Conservation (phyloP, 2,797 vertebrate genomes). For the Centroberyx gerrardi region DNA sequence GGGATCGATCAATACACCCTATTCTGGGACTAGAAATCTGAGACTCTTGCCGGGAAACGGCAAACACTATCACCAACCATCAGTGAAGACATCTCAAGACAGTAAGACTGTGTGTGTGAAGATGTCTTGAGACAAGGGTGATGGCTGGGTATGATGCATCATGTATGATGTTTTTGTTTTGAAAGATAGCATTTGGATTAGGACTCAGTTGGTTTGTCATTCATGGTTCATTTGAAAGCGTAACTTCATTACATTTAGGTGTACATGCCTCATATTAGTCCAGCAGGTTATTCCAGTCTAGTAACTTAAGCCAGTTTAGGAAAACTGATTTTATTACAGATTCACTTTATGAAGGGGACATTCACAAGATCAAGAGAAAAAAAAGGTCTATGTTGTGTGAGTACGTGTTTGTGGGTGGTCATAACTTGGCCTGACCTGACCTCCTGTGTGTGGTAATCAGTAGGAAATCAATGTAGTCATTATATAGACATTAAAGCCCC, state of each 20-base stretch:
- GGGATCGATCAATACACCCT: conserved; percentile 58
- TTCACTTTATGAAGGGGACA: too few species aligned
- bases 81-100: background rate
- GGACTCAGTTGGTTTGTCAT: background rate
- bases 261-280: background rate
- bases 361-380: background rate
- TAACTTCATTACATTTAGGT: background rate
- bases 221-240: background rate
- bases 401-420: background rate
- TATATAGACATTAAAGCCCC: background rate
- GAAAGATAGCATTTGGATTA: too few species aligned
- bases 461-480: background rate
- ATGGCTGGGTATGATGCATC: too few species aligned
- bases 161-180: too few species aligned
- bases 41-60: conserved; percentile 21
- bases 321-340: background rate
- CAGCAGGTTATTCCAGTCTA: background rate
- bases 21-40: conserved; percentile 59
- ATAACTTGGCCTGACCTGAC: background rate
- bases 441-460: too few species aligned
- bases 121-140: background rate
- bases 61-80: background rate
- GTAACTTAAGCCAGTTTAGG: background rate
- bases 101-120: background rate
- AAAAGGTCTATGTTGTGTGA: background rate